Conservation (phyloP, 1,140 invertebrate species). For the Lordiphosa mommai region DNA sequence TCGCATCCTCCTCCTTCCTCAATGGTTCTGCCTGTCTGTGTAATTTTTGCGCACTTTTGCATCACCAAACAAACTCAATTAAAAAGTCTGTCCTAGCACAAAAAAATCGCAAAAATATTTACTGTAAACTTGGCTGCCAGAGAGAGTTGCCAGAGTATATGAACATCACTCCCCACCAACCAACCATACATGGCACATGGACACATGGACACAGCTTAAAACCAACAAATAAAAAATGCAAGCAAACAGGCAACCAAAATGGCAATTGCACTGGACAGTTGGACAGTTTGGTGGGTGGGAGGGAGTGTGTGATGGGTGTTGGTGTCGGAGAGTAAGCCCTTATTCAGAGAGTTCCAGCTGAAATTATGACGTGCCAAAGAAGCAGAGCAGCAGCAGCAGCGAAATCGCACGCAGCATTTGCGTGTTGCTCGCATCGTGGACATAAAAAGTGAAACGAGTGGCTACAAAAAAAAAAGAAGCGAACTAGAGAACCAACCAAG, state of each 20-base stretch:
- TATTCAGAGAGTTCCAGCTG: conserved; percentile 37
- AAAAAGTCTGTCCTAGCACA: conserved; percentile 61
- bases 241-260: conserved; percentile 72
- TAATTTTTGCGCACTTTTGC: conserved; percentile 76
- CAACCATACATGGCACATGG: conserved; percentile 6
- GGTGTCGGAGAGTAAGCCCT: conserved; percentile 63
- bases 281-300: conserved; percentile 26
- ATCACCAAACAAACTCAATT: conserved; percentile 77
- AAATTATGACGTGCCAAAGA: conserved; percentile 69
- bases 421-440: conserved; percentile 56
- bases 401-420: conserved; percentile 67
- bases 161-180: conserved; percentile 51
- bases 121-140: conserved; percentile 60
- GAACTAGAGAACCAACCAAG: conserved; percentile 29
- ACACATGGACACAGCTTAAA: conserved; percentile 42
- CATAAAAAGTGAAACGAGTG: conserved; percentile 46
- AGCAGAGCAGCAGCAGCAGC: neutral
- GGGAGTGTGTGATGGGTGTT: conserved; percentile 10
- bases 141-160: conserved; percentile 42
- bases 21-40: conserved; percentile 45
- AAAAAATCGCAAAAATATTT: conserved; percentile 76
- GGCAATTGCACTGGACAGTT: conserved; percentile 71
- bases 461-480: conserved; percentile 21
- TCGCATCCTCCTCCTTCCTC: neutral
- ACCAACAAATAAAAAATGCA: conserved; percentile 76